A percentile compares a stretch with the other conserved stretches of the same genome.
phyloP scores from a whole-genome alignment of 1,140 invertebrate genomes.

The Plectrocnemia conspersa region DNA sequence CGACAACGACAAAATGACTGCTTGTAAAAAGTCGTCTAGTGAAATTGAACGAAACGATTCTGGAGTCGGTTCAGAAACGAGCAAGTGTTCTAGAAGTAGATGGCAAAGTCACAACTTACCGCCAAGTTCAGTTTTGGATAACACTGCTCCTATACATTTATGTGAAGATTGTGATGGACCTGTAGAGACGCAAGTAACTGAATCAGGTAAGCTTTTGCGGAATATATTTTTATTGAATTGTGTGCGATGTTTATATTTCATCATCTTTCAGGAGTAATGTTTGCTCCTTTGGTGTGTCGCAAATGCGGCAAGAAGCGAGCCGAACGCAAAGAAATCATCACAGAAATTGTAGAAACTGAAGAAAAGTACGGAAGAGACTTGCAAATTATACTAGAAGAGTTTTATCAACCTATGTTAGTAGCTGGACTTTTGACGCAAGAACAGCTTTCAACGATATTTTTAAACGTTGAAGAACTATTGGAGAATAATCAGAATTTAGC shows the following conservation, averaged over 20 bases:
- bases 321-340: constrained; percentile 90
- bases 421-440: constrained; percentile 78
- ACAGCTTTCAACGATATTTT: constrained; percentile 83
- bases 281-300: constrained; percentile 75
- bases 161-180: constrained; percentile 75
- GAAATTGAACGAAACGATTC: constrained; percentile 88
- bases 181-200: constrained; percentile 64
- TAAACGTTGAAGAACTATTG: constrained; percentile 89
- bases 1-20: constrained; percentile 48
- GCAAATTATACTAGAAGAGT: constrained; percentile 88
- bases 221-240: neutral
- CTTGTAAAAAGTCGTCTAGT: constrained; percentile 52
- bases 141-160: constrained; percentile 52
- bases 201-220: constrained; percentile 49
- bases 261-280: constrained; percentile 59
- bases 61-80: constrained; percentile 88
- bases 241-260: neutral
- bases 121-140: constrained; percentile 43
- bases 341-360: constrained; percentile 94
- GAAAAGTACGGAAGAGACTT: constrained; percentile 91
- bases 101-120: constrained; percentile 56
- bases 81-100: constrained; percentile 74
- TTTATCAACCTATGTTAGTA: constrained; percentile 88
- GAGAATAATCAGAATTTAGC: constrained; percentile 83
- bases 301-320: constrained; percentile 82